These are phyloP conservation scores for Phenganax subtilis DNA, from an alignment of 92 coral and sea anemone genomes.

Conservation along the genomic window DNA sequence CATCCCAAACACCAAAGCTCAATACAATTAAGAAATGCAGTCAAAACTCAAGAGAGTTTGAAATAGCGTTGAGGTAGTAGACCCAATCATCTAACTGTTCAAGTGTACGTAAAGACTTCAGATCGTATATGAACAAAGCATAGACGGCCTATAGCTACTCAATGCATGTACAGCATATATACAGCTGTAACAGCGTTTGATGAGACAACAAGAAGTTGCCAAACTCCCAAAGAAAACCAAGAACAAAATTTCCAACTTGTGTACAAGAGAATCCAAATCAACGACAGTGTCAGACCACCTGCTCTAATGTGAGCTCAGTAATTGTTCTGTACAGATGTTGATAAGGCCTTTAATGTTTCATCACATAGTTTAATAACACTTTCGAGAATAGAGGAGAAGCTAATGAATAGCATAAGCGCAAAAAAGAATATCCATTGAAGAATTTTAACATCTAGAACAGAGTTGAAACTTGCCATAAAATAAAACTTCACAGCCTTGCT, in stretches of 20 bases:
- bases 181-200: slow-evolving; percentile 81
- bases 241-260: slow-evolving; percentile 63
- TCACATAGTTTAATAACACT: slow-evolving; percentile 71
- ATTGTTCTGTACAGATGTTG: slow-evolving; percentile 62
- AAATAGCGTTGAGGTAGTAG: slow-evolving; percentile 76
- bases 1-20: slow-evolving; percentile 71
- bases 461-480: slow-evolving; percentile 20
- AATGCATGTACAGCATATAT: slow-evolving; percentile 40
- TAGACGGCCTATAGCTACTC: slow-evolving; percentile 63
- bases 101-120: slow-evolving; percentile 56
- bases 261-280: slow-evolving; percentile 61
- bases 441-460: slow-evolving; percentile 13
- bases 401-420: slow-evolving; percentile 71
- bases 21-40: slow-evolving; percentile 68
- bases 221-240: slow-evolving; percentile 65
- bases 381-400: slow-evolving; percentile 70
- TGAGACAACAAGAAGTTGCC: slow-evolving; percentile 84
- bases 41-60: slow-evolving; percentile 84
- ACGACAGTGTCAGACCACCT: slow-evolving; percentile 50
- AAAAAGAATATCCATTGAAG: slow-evolving; percentile 61
- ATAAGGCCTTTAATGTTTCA: slow-evolving; percentile 68
- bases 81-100: slow-evolving; percentile 86
- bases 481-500: slow-evolving; percentile 18
- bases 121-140: slow-evolving; percentile 69
- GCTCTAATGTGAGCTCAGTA: slow-evolving; percentile 57